phyloP scores from a whole-genome alignment of 2,797 vertebrate genomes.

The Alfaro cultratus region DNA sequence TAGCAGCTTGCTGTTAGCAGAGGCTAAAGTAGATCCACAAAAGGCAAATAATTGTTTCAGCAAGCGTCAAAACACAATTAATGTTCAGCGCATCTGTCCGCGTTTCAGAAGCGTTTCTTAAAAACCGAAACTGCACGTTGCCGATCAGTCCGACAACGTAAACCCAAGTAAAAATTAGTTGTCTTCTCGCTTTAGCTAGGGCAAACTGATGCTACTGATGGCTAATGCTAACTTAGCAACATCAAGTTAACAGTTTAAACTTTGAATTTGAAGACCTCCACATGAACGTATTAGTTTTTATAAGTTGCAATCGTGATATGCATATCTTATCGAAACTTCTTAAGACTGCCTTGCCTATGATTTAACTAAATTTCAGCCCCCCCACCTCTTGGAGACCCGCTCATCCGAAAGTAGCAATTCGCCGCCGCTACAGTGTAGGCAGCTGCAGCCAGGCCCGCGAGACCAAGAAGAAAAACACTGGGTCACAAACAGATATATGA shows the following conservation, averaged over 20 bases:
- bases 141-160: background rate
- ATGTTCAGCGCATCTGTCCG: background rate
- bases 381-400: constrained; percentile 67
- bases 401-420: constrained; percentile 74
- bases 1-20: constrained; percentile 66
- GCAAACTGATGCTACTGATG: constrained; percentile 52
- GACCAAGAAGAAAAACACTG: constrained; percentile 78
- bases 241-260: constrained; percentile 46
- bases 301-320: background rate
- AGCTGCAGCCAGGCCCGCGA: constrained; percentile 74
- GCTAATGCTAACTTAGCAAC: constrained; percentile 72
- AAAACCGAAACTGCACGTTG: background rate
- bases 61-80: background rate
- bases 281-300: background rate
- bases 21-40: constrained; percentile 52
- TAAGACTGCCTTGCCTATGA: constrained; percentile 5
- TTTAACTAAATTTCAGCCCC: constrained; percentile 28
- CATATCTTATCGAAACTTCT: background rate
- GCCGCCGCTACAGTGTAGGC: constrained; percentile 75
- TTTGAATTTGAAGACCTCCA: constrained; percentile 8
- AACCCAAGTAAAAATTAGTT: constrained; percentile 25
- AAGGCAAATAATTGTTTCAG: constrained; percentile 35
- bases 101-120: background rate
- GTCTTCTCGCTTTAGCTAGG: constrained; percentile 49
- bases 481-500: constrained; percentile 46